These are phyloP conservation scores for Drosophila fuyamai DNA, from an alignment of 1,140 invertebrate genomes.

Conservation along the genomic window DNA sequence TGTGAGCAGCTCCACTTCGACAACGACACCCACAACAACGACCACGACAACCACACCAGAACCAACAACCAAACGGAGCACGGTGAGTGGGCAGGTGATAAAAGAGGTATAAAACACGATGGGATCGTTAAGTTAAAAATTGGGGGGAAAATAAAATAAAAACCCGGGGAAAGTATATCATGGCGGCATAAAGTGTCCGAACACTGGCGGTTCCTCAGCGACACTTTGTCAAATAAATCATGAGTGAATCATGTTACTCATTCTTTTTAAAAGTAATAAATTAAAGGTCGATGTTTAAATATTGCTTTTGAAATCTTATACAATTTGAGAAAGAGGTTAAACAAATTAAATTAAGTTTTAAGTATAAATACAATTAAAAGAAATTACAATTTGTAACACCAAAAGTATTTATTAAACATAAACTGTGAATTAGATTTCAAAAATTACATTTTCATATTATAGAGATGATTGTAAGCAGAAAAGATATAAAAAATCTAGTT, in stretches of 20 bases:
- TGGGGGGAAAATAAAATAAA: constrained; percentile 3
- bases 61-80: constrained; percentile 60
- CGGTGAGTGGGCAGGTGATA: constrained; percentile 57
- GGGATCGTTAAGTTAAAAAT: constrained; percentile 28
- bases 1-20: constrained; percentile 70
- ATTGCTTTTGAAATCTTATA: background rate
- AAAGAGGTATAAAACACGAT: constrained; percentile 20
- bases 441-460: too few relatives aligned
- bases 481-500: too few relatives aligned
- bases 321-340: too few relatives aligned
- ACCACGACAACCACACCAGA: constrained; percentile 60
- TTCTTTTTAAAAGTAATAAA: background rate
- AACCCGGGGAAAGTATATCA: background rate
- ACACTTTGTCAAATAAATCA: constrained; percentile 18
- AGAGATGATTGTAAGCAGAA: too few relatives aligned
- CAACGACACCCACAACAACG: constrained; percentile 62
- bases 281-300: background rate
- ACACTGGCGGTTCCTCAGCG: background rate
- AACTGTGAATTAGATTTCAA: too few relatives aligned
- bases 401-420: too few relatives aligned
- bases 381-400: too few relatives aligned
- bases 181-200: background rate
- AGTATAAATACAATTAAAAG: too few relatives aligned
- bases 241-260: background rate
- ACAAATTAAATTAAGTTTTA: background rate